phyloP scores from a whole-genome alignment of 2,888 invertebrate genomes.

The Diaperis boleti region DNA sequence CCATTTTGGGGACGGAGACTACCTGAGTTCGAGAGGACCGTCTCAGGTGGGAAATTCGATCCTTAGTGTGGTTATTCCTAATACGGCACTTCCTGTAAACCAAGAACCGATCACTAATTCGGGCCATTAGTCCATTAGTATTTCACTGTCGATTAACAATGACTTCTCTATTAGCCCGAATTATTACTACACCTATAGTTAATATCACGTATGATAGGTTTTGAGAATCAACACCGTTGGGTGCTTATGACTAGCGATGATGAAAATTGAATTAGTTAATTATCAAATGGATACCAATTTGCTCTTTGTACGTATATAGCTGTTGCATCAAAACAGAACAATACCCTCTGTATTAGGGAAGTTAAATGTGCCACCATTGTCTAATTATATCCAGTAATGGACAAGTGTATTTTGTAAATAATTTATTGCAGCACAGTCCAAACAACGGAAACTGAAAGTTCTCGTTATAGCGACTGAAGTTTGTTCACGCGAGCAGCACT shows the following conservation, averaged over 20 bases:
- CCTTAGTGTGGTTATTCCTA: constrained; percentile 3
- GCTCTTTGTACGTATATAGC: constrained; percentile 16
- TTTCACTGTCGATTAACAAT: constrained; percentile 23
- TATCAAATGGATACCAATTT: constrained; percentile 32
- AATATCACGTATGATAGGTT: not conserved
- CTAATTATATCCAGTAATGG: constrained; percentile 3
- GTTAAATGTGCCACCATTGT: constrained; percentile 26
- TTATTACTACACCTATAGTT: not conserved
- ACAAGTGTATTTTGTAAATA: constrained; percentile 32
- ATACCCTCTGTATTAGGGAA: constrained; percentile 9
- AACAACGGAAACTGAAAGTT: constrained; percentile 27
- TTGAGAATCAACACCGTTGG: constrained; percentile 19
- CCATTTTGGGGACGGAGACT: constrained; percentile 3
- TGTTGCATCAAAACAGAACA: constrained; percentile 23
- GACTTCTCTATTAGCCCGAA: not conserved
- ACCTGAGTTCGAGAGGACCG: constrained; percentile 22
- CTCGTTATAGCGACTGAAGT: constrained; percentile 33
- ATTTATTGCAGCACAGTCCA: constrained; percentile 24
- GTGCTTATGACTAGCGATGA: constrained; percentile 22
- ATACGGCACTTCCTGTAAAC: constrained; percentile 29
- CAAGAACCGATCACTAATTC: constrained; percentile 12
- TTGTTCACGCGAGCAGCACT: constrained; percentile 44
- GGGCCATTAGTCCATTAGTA: constrained; percentile 21
- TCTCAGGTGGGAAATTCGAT: constrained; percentile 24
- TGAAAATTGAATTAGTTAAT: constrained; percentile 40